Base-by-base conservation (phyloP, 1,140 invertebrate genomes). In the Mercenaria mercenaria region DNA sequence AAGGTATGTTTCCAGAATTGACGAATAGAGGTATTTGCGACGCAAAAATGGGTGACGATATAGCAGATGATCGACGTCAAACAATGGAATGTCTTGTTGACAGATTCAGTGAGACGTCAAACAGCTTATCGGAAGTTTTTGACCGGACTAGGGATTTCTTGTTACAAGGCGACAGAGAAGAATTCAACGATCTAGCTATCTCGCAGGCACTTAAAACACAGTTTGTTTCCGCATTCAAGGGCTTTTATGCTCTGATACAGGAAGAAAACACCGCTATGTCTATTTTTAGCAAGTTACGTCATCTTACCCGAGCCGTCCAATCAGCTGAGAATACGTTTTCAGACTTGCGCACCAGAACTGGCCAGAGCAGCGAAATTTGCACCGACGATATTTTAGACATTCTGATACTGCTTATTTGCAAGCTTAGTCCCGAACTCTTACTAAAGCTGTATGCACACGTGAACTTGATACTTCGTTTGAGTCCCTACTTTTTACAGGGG, bases 351-450 rank as follows among this genome's bases (percentile, higher is more conserved):
- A 34, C 26, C 11, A n/a, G 18, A 29, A 79, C 61, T 26, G 86
- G 86, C 0, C 59, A 83, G 18, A 29, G 29, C 13, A 15, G 26
- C 11, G 29, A 74, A 20, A 18, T 77, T 11, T 74, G 50, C 43
- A 34, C 88, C 20, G 88, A 89, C 64, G 88, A 89, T 52, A 50
- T 89, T 0, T 59, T 89, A 29, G 81, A 83, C 13, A 72, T 84
- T 64, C 72, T 89, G 47, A 82, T 89, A 32, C 34, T 89, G 23
- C 43, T 89, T 13, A 37, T 89, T 20, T 76, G 80, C 39, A 83
- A 59, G 34, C 69, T 89, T 39, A 72, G 84, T 76, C 18, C 61
- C 1, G 26, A 77, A 23, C 41, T 6, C 3, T 34, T 89, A 15
- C 80, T 61, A 0, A 32, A 77, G 13, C 56, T 89, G 64, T 89